These are phyloP conservation scores for Harpagoxenus sublaevis DNA, from an alignment of 2,888 invertebrate genomes.

Conservation along the genomic window DNA sequence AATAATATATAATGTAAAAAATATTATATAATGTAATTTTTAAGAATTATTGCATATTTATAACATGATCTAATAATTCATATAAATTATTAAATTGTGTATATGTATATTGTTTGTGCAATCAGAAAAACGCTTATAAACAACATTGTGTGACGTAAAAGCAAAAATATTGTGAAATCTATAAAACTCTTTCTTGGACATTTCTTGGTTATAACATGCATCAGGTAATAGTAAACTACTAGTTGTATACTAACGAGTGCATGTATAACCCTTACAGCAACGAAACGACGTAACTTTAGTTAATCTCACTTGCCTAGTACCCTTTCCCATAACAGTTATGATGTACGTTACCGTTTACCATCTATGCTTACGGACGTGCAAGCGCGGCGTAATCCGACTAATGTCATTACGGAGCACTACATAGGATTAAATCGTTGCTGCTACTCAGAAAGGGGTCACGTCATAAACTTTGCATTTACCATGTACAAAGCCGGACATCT, in stretches of 20 bases:
- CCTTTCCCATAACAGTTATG: conserved; percentile 69
- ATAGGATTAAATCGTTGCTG: conserved; percentile 72
- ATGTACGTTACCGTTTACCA: conserved; percentile 73
- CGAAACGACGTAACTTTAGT: conserved; percentile 65
- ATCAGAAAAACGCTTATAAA: background rate
- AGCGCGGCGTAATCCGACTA: conserved; percentile 71
- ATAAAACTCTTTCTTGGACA: conserved; percentile 13
- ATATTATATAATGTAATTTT: background rate
- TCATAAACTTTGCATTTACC: conserved; percentile 66
- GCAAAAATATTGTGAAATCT: background rate
- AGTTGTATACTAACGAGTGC: conserved; percentile 45
- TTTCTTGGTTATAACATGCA: background rate
- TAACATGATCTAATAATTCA: background rate
- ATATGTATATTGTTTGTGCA: background rate
- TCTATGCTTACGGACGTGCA: conserved; percentile 65
- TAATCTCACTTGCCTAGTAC: conserved; percentile 66
- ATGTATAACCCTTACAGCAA: conserved; percentile 55
- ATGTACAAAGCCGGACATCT: conserved; percentile 39
- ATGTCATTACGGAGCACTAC: conserved; percentile 70
- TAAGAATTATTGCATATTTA: background rate
- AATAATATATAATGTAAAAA: too few species aligned
- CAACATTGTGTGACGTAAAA: background rate
- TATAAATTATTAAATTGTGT: background rate
- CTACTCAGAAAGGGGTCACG: conserved; percentile 54
- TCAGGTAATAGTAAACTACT: conserved; percentile 25